These are phyloP conservation scores for Urophycis tenuis DNA, from an alignment of 2,797 vertebrate genomes.

Conservation along the genomic window DNA sequence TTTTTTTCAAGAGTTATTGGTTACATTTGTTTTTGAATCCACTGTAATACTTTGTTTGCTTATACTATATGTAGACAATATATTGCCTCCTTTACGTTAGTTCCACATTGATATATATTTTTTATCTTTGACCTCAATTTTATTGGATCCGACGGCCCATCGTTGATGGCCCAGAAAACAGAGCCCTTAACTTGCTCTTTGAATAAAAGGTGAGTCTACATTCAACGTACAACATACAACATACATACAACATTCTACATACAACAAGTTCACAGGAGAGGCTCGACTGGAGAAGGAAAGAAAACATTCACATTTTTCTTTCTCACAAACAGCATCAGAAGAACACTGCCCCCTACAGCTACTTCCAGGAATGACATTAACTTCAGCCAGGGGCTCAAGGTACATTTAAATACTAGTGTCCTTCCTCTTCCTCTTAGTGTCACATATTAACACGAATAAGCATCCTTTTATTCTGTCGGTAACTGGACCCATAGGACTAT, in stretches of 20 bases:
- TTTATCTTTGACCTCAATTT: background rate
- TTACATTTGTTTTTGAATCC: background rate
- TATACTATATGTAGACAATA: background rate
- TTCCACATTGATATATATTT: background rate
- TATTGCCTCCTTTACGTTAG: background rate
- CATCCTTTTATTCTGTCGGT: too few relatives aligned
- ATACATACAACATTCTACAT: too few relatives aligned
- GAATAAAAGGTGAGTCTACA: slow-evolving; percentile 75
- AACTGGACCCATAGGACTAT: too few relatives aligned
- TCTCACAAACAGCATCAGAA: slow-evolving; percentile 76
- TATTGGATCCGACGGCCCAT: background rate
- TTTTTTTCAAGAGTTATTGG: background rate
- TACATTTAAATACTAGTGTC: slow-evolving; percentile 40
- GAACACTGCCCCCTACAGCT: slow-evolving; percentile 66
- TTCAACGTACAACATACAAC: too few relatives aligned
- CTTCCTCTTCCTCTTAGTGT: background rate
- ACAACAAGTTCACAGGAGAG: background rate
- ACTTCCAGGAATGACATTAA: slow-evolving; percentile 84
- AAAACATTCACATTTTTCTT: background rate
- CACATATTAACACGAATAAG: background rate
- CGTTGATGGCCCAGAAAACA: slow-evolving; percentile 61
- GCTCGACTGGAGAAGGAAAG: background rate
- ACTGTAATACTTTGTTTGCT: background rate
- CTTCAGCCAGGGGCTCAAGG: slow-evolving; percentile 88
- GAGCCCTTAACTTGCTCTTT: slow-evolving; percentile 77